Conservation (phyloP, 2,113 vertebrate genomes). For the Nasalis larvatus region DNA sequence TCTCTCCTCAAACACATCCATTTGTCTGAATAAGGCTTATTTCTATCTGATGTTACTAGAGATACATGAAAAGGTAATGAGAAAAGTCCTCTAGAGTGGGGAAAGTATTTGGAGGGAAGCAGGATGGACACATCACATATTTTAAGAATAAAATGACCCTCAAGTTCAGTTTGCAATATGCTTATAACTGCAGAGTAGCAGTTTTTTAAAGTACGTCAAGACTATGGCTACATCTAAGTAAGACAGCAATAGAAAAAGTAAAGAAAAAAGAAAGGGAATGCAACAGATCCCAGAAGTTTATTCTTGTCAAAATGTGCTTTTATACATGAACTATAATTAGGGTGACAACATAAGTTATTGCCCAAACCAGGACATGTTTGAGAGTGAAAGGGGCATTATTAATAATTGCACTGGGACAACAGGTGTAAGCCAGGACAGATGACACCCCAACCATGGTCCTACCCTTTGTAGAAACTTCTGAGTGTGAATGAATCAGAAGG, state of each 20-base stretch:
- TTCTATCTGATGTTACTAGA: not conserved
- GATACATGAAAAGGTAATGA: not conserved
- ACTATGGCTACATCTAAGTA: not conserved
- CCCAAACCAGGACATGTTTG: not conserved
- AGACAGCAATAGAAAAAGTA: not conserved
- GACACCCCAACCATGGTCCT: not conserved
- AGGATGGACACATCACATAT: not conserved
- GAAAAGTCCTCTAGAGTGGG: not conserved
- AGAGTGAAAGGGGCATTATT: constrained; percentile 4
- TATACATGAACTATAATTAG: not conserved
- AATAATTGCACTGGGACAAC: not conserved
- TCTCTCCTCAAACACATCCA: not conserved
- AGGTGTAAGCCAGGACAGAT: not conserved
- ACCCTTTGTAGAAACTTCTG: not conserved
- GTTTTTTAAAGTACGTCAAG: not conserved
- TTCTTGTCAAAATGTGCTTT: not conserved
- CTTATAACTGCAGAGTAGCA: not conserved
- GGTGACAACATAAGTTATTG: not conserved
- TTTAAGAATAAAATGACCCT: not conserved
- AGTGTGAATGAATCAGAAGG: not conserved
- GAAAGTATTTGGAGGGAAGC: not conserved
- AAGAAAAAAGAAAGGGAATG: not conserved
- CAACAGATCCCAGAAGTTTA: not conserved
- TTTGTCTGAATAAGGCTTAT: not conserved
- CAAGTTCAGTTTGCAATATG: not conserved